Base-by-base conservation (phyloP, 1,140 invertebrate species). In the Pachyrhynchus sulphureomaculatus region DNA sequence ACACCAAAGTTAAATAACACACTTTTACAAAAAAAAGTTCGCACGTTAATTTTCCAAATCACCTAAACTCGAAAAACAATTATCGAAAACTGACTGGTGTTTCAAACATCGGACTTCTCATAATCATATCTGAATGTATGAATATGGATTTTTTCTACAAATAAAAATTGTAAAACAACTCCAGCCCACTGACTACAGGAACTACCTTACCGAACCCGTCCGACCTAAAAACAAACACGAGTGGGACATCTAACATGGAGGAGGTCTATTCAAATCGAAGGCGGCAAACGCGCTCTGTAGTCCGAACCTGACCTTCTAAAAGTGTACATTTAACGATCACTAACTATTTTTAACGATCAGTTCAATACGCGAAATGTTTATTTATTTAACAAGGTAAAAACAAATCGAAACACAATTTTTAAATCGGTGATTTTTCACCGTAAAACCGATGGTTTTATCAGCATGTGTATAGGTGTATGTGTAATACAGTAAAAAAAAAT, bases 261-360 rank as follows among this genome's bases (percentile, higher is more conserved):
- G 47, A 26, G 23, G 33, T 24, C 18, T 45, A 56, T 56, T 47
- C 41, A 56, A 56, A 56, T 45, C 54, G 41, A n/a, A n/a, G n/a
- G 24, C 54, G 42, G 36, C 36, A 54, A 42, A n/a, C 48, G 48
- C 10, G 24, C 60, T 24, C 12, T 51, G 18, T 54, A 63, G 53
- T 63, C 39, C 54, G 54, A 64, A 49, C 54, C 62, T 64, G 62
- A 64, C 62, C 62, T 64, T 63, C 61, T 49, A 36, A 41, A 37
- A 41, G 51, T 32, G 59, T 47, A 39, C 45, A 33, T 44, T 62
- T 61, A 41, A 53, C 51, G 58, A 53, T 52, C 36, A 44, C 48
- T 51, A 15, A 42, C 56, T 36, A 49, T 51, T 34, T 61, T 42
- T 54, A 42, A 29, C 36, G 51, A 52, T 17, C 36, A 44, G 48